These are phyloP conservation scores for Emydocephalus ijimae DNA, from an alignment of 2,113 vertebrate genomes.

Conservation along the genomic window DNA sequence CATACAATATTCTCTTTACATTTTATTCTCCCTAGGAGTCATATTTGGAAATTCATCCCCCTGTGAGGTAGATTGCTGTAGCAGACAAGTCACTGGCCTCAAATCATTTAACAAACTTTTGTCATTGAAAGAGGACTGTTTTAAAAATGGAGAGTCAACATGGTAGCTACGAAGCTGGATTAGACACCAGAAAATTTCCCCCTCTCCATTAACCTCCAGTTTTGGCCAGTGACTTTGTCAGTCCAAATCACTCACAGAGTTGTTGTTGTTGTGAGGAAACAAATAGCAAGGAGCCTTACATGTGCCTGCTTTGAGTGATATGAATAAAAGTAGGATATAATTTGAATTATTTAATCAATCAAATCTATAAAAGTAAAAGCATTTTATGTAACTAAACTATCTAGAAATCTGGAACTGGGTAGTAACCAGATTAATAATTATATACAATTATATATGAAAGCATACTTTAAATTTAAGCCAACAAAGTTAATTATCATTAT, in stretches of 20 bases:
- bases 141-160: neutral
- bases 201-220: neutral
- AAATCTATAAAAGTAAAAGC: neutral
- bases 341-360: neutral
- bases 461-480: neutral
- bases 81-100: neutral
- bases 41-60: neutral
- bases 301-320: neutral
- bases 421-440: neutral
- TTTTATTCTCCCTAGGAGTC: neutral
- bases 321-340: neutral
- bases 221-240: neutral
- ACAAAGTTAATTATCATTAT: neutral
- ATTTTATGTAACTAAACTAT: neutral
- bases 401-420: neutral
- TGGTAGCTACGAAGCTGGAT: neutral
- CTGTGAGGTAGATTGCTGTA: neutral
- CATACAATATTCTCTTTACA: neutral
- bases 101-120: neutral
- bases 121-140: neutral
- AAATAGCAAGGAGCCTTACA: neutral
- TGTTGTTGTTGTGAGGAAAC: neutral
- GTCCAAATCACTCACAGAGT: neutral
- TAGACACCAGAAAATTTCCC: neutral
- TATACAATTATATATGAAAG: neutral